These are phyloP conservation scores for Brachyrhaphis roseni DNA, from an alignment of 2,797 vertebrate genomes.

Conservation along the genomic window DNA sequence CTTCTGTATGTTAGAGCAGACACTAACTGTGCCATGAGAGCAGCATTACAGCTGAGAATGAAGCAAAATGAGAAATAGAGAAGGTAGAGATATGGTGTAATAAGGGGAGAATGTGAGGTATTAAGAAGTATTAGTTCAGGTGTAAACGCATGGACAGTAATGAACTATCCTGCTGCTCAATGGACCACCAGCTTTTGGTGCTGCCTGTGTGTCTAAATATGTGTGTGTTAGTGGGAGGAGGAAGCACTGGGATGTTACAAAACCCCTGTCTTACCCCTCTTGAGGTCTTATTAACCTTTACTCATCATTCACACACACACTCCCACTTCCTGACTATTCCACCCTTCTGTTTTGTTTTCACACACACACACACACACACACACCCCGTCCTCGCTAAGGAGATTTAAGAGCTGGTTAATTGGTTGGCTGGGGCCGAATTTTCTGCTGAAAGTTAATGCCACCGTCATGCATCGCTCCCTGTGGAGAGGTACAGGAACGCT, in stretches of 20 bases:
- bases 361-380: constrained; percentile 21
- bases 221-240: constrained; percentile 24
- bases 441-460: constrained; percentile 68
- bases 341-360: constrained; percentile 1
- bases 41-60: background rate
- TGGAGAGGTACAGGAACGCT: constrained; percentile 41
- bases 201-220: constrained; percentile 20
- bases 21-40: constrained; percentile 34
- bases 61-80: background rate
- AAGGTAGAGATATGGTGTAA: constrained; percentile 15
- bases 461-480: constrained; percentile 56
- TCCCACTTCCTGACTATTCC: constrained; percentile 3
- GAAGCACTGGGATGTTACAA: constrained; percentile 54
- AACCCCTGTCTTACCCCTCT: constrained; percentile 63
- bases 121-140: constrained; percentile 48
- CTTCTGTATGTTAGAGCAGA: constrained; percentile 24
- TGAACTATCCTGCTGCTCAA: constrained; percentile 44
- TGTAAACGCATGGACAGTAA: constrained; percentile 52
- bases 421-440: constrained; percentile 63
- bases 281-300: constrained; percentile 76
- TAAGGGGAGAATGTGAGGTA: constrained; percentile 33
- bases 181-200: constrained; percentile 45
- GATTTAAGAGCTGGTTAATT: constrained; percentile 70
- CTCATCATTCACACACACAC: constrained; percentile 45
- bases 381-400: constrained; percentile 36